Evolutionary conservation across 1,140 invertebrate species (phyloP), one percentile per base, ranked within the genome.

Genomic region (Cherax destructor): DNA sequence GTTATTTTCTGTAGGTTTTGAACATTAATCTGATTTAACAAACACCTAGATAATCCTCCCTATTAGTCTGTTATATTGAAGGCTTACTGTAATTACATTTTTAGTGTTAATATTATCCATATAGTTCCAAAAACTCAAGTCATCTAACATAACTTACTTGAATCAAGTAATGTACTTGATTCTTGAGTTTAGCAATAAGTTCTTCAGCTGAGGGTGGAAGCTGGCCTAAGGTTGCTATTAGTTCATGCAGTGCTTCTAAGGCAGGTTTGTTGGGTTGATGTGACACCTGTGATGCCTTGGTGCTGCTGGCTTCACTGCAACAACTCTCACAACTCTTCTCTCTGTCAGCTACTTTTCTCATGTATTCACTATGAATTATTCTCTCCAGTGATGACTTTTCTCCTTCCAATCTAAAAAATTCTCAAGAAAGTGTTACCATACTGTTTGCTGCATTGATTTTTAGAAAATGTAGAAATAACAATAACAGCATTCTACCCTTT

Each of bases 311-410:
- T 16, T 59, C 50, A 47, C 13, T 30, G 10, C 9, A 72, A 5
- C 52, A 47, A 61, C 85, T 61, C 74, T 56, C 76, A 50, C 74
- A 41, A 41, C 18, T 59, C 59, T 85, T 65, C 56, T 84, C 76
- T 41, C 47, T 61, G 47, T 85, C 83, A 69, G n/a, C 7, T 11
- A 72, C 21, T 59, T 72, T 89, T 47, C 74, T 83, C 72, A 41
- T n/a, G 5, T 65, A n/a, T 13, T 78, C 74, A 77, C 61, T 78
- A 4, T 87, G 74, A 47, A 91, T 21, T 16, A 91, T 78, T 85
- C 77, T 91, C 49, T 91, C 89, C 13, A 91, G 47, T 30, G 89
- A 91, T 69, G 89, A 74, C 41, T 91, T 91, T 69, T 91, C 89
- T 52, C 89, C 89, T 79, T 91, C 89, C 61, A 91, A 79, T 61